phyloP scores from a whole-genome alignment of 2,797 vertebrate genomes.

The Lophius americanus region DNA sequence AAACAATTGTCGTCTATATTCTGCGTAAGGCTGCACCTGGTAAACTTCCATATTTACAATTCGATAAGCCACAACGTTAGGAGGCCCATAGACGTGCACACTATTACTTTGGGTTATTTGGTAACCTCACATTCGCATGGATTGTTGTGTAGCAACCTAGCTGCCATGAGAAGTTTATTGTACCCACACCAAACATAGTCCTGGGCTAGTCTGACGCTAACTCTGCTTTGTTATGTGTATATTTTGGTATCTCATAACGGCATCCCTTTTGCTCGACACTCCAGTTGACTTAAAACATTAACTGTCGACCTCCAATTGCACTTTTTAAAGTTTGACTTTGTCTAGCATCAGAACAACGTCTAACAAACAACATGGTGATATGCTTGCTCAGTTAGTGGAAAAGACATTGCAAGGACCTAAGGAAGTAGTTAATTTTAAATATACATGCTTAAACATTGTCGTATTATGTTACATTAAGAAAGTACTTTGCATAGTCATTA shows the following conservation, averaged over 20 bases:
- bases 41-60: background rate
- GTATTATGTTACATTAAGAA: no score
- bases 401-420: background rate
- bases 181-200: no score
- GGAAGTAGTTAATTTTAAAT: background rate
- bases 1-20: background rate
- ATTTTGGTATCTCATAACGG: background rate
- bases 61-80: background rate
- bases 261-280: background rate
- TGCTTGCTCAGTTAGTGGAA: constrained; percentile 17
- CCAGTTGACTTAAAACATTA: background rate
- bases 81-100: constrained; percentile 8
- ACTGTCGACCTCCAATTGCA: background rate
- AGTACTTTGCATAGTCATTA: no score
- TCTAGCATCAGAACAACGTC: background rate
- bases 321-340: constrained; percentile 17
- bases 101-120: constrained; percentile 3
- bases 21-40: background rate
- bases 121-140: background rate
- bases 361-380: constrained; percentile 42
- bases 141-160: constrained; percentile 4
- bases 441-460: no score
- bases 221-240: background rate
- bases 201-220: background rate
- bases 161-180: background rate